These are phyloP conservation scores for Atopsyche davidsoni DNA, from an alignment of 1,140 invertebrate genomes.

Conservation along the genomic window DNA sequence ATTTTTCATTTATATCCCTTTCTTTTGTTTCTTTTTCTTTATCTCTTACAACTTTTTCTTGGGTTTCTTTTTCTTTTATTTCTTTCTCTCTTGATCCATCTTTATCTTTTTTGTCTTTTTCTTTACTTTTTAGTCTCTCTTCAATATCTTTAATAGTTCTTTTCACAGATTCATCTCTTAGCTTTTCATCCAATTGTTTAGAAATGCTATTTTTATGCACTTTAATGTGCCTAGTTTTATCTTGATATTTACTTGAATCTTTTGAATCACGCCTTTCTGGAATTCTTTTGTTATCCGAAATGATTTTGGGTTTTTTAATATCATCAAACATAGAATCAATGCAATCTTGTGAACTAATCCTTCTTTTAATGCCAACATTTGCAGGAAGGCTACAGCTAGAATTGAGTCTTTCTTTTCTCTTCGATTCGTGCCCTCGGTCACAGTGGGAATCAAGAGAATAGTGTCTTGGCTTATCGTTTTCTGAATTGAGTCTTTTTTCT, in stretches of 20 bases:
- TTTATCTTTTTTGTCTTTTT: constrained; percentile 29
- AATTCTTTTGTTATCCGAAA: constrained; percentile 49
- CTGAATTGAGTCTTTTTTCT: constrained; percentile 21
- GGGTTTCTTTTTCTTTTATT: constrained; percentile 12
- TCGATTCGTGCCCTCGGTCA: constrained; percentile 35
- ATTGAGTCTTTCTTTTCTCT: constrained; percentile 50
- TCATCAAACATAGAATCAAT: constrained; percentile 59
- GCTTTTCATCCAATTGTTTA: constrained; percentile 50
- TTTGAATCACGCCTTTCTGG: constrained; percentile 66
- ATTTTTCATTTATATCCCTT: constrained; percentile 28
- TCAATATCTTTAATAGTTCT: constrained; percentile 46
- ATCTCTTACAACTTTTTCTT: constrained; percentile 28
- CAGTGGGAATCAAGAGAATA: constrained; percentile 47
- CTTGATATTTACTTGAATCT: constrained; percentile 49
- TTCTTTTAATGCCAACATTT: constrained; percentile 60
- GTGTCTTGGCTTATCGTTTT: constrained; percentile 44
- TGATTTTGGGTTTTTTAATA: constrained; percentile 62
- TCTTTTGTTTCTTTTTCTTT: constrained; percentile 24
- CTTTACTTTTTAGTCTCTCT: constrained; percentile 33
- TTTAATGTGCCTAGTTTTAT: constrained; percentile 48
- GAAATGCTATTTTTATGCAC: constrained; percentile 43
- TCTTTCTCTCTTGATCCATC: constrained; percentile 32
- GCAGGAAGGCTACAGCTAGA: constrained; percentile 59
- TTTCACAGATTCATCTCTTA: constrained; percentile 51
- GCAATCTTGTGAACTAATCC: constrained; percentile 71